Conservation (phyloP, 2,113 vertebrate genomes). For the Zingel zingel region DNA sequence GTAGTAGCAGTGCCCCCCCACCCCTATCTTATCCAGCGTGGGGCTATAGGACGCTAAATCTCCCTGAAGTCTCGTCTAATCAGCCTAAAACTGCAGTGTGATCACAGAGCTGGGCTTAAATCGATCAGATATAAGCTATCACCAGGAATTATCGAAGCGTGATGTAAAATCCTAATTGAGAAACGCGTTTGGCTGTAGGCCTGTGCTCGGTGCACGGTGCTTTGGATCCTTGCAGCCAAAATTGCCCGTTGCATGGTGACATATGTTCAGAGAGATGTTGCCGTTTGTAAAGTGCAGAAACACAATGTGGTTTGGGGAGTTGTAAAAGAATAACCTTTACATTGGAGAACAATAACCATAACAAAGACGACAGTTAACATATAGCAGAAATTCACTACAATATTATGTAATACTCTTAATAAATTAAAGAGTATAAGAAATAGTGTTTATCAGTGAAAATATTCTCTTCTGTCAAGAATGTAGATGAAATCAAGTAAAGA, state of each 20-base stretch:
- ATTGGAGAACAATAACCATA: neutral
- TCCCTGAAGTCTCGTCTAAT: conserved; percentile 68
- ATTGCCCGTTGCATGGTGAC: neutral
- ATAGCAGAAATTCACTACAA: neutral
- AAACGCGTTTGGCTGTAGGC: conserved; percentile 26
- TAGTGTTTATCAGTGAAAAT: neutral
- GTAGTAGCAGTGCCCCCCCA: conserved; percentile 27
- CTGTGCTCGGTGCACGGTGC: neutral
- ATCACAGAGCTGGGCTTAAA: conserved; percentile 61
- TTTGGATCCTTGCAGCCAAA: neutral
- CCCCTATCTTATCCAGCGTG: conserved; percentile 58
- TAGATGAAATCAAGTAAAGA: neutral
- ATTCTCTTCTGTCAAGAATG: neutral
- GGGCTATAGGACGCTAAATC: conserved; percentile 57
- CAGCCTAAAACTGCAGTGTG: conserved; percentile 70
- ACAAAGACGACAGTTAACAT: neutral
- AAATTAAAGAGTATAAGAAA: neutral
- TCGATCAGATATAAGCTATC: conserved; percentile 66
- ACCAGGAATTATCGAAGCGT: conserved; percentile 55
- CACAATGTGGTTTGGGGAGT: neutral
- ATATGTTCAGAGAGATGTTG: neutral
- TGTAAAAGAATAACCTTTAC: neutral
- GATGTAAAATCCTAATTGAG: conserved; percentile 53
- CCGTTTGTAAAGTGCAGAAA: neutral
- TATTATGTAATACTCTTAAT: neutral